Conservation (phyloP, 1,140 invertebrate genomes). For the Harpegnathos saltator region DNA sequence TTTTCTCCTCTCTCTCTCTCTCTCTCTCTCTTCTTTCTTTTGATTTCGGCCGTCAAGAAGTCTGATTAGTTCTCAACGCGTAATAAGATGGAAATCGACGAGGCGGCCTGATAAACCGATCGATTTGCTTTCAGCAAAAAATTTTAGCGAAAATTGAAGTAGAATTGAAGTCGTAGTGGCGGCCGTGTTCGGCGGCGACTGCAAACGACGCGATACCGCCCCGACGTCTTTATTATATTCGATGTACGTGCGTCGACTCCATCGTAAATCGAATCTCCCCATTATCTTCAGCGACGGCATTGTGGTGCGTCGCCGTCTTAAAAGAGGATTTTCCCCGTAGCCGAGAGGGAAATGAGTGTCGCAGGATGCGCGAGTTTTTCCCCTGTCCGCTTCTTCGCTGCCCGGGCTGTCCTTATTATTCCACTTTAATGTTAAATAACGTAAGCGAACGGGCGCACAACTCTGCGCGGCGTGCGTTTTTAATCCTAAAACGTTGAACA, state of each 20-base stretch:
- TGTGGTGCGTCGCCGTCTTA: background rate
- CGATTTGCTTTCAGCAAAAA: conserved; percentile 54
- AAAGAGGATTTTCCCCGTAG: conserved; percentile 1
- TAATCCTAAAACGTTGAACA: no score
- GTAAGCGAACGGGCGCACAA: background rate
- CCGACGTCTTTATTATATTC: conserved; percentile 56
- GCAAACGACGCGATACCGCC: conserved; percentile 3
- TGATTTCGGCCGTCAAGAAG: background rate
- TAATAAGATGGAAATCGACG: background rate
- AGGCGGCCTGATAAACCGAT: background rate
- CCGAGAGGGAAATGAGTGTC: background rate
- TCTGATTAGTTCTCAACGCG: background rate
- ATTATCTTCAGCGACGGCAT: conserved; percentile 6
- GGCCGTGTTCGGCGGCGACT: conserved; percentile 19
- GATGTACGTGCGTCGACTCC: background rate
- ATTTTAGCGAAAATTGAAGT: conserved; percentile 67
- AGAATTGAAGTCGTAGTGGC: conserved; percentile 54
- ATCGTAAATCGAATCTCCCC: conserved; percentile 41
- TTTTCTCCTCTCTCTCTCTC: no score
- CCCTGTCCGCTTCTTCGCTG: no score
- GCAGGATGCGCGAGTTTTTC: background rate
- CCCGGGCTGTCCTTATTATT: background rate
- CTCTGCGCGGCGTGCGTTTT: no score
- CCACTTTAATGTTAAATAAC: background rate
- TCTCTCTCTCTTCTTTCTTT: no score